These are phyloP conservation scores for Brachycybe producta DNA, from an alignment of 2,888 invertebrate species.

Conservation along the genomic window DNA sequence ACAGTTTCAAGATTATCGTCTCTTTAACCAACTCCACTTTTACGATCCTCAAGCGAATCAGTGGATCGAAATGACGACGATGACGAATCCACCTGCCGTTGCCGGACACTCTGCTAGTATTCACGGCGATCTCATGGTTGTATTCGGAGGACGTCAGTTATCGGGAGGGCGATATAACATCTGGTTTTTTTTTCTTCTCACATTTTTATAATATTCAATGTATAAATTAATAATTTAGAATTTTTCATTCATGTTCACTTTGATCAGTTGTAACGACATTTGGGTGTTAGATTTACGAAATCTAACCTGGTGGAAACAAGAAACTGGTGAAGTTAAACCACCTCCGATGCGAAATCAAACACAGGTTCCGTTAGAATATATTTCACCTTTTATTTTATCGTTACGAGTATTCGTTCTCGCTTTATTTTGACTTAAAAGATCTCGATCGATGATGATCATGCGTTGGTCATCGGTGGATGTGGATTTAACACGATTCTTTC, in stretches of 20 bases:
- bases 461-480: constrained; percentile 56
- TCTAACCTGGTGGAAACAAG: constrained; percentile 63
- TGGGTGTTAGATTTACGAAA: constrained; percentile 73
- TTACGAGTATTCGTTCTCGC: background rate
- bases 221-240: background rate
- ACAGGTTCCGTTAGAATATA: too few relatives aligned
- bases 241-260: background rate
- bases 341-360: constrained; percentile 84
- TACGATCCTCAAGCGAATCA: constrained; percentile 67
- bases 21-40: constrained; percentile 83
- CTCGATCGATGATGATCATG: constrained; percentile 57
- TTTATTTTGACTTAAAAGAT: constrained; percentile 43
- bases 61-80: constrained; percentile 42
- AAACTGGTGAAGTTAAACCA: constrained; percentile 54
- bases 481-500: constrained; percentile 50
- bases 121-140: constrained; percentile 40
- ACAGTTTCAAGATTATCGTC: too few relatives aligned
- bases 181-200: too few relatives aligned
- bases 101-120: constrained; percentile 89
- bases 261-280: constrained; percentile 53
- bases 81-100: constrained; percentile 56
- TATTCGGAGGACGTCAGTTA: constrained; percentile 39
- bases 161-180: constrained; percentile 11
- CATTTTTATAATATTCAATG: background rate
- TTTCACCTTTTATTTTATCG: background rate